Conservation (phyloP, 2,888 invertebrate genomes). For the Tolmerus cingulatus region DNA sequence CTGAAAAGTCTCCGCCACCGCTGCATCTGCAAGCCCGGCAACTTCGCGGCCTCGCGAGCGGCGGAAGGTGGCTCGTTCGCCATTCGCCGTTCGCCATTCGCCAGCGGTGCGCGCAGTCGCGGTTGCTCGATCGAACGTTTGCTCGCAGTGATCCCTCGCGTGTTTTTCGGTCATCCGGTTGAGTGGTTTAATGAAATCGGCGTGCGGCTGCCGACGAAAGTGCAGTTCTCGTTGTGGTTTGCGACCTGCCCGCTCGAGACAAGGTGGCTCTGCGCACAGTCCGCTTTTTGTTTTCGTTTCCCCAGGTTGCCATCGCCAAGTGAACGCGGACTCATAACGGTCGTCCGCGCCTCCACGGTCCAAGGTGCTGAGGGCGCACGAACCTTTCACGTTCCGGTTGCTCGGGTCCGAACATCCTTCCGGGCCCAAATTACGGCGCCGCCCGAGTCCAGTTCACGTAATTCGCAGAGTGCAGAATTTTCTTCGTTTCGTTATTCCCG, state of each 20-base stretch:
- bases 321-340: neutral
- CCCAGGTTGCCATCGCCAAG: neutral
- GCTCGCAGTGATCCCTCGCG: too few relatives aligned
- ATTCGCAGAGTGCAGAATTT: neutral
- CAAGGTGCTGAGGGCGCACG: neutral
- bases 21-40: too few relatives aligned
- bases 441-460: neutral
- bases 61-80: slow-evolving; percentile 40
- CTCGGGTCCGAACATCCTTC: neutral
- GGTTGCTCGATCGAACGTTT: neutral
- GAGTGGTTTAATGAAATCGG: slow-evolving; percentile 2
- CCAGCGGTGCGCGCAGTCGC: slow-evolving; percentile 24
- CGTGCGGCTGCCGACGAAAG: neutral
- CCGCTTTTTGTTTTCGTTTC: neutral
- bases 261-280: neutral
- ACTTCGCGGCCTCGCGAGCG: too few relatives aligned
- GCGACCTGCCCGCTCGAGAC: neutral
- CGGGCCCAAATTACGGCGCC: neutral
- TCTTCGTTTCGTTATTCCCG: neutral
- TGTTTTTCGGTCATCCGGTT: slow-evolving; percentile 36
- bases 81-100: slow-evolving; percentile 42
- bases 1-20: neutral
- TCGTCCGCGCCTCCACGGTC: neutral
- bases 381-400: neutral
- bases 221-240: neutral